Evolutionary conservation across 1,140 invertebrate genomes (phyloP), one percentile per base, ranked within the genome.

Genomic region (Vollenhovia emeryi): DNA sequence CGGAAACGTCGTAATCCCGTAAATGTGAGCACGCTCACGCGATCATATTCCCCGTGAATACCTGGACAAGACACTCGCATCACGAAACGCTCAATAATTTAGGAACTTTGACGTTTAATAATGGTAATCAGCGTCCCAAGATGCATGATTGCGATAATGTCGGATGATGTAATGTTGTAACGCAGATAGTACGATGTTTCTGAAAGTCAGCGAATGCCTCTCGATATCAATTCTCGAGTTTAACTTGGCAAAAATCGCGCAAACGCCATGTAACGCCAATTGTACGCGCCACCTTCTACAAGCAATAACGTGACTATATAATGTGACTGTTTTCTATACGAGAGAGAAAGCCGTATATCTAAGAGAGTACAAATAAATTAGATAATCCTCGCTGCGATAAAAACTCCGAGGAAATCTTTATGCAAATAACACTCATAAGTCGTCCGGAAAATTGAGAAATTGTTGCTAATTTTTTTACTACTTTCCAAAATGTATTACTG

Each of bases 1-100:
- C 84, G 88, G 88, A 89, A 89, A 89, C 59, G 69, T 82, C 60
- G 84, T 90, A 89, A 90, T 90, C 88, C 76, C 27, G 43, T 52
- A 11, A 71, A 85, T 43, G 60, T 24, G 11, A 21, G 9, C 36
- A 8, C 33, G n/a, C 80, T 89, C 87, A 87, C 88, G 85, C 30
- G 85, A 7, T 15, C 60, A 60, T 76, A 59, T 73, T 86, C 80
- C 59, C 40, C 69, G 2, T 33, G 73, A 43, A 69, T 79, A 24
- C 21, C 18, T 27, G 33, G 15, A 43, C 21, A 57, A 80, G 24
- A 11, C 18, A 43, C 11, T 69, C 64, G 30, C 18, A 36, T 40
- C 24, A 43, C 48, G 36, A 57, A 66, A 71, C 30, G 48, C 33
- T 71, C 78, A 43, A 33, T 80, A 80, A 71, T 80, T 80, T 55